Evolutionary conservation across 1,140 invertebrate species (phyloP).

Genomic region (Papilio aristodemus): DNA sequence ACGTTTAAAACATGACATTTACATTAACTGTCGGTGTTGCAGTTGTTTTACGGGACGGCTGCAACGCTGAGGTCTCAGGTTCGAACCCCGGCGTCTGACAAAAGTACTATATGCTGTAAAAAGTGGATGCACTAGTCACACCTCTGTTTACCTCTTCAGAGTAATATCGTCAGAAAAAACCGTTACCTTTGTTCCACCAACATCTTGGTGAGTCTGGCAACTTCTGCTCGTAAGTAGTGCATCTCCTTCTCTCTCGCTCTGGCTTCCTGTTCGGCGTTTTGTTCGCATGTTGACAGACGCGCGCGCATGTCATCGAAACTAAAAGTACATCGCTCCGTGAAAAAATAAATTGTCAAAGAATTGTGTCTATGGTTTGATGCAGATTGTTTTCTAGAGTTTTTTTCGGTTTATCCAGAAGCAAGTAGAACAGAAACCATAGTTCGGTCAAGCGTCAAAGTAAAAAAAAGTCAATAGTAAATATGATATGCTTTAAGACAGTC

Average conservation of each 20-base stretch:
- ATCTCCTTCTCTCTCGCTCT: conserved; percentile 62
- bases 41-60: too few species aligned
- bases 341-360: conserved; percentile 1
- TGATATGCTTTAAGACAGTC: too few species aligned
- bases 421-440: too few species aligned
- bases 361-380: background rate
- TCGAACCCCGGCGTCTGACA: too few species aligned
- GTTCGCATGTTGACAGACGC: conserved; percentile 53
- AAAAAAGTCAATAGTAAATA: too few species aligned
- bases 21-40: conserved; percentile 35
- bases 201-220: conserved; percentile 67
- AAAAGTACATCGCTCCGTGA: conserved; percentile 13
- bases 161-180: background rate
- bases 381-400: background rate
- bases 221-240: conserved; percentile 59
- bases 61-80: too few species aligned
- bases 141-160: too few species aligned
- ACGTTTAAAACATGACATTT: too few species aligned
- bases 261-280: conserved; percentile 54
- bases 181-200: conserved; percentile 65
- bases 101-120: conserved; percentile 44
- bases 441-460: too few species aligned
- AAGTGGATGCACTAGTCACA: too few species aligned
- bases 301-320: conserved; percentile 75
- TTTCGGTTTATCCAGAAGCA: background rate